These are phyloP conservation scores for Steinernema feltiae DNA, from an alignment of 1,140 invertebrate genomes.

Conservation along the genomic window DNA sequence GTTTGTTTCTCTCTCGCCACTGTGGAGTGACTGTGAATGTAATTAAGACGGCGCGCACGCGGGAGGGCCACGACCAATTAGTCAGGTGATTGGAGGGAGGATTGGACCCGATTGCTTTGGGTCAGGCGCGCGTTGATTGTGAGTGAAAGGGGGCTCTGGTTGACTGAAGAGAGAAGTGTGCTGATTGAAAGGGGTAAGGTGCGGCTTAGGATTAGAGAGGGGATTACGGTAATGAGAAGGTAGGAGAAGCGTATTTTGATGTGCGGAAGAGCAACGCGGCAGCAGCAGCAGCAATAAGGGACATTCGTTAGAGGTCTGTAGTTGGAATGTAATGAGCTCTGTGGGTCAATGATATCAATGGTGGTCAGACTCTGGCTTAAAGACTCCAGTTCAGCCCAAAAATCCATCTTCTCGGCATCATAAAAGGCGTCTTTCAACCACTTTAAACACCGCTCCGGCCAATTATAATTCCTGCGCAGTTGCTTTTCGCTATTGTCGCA, in stretches of 20 bases:
- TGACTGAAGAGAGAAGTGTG: background rate
- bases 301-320: too few relatives aligned
- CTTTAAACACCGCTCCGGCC: too few relatives aligned
- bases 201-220: background rate
- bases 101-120: background rate
- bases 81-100: conserved; percentile 1
- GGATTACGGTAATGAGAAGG: background rate
- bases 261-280: background rate
- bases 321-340: too few relatives aligned
- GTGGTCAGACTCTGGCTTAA: too few relatives aligned
- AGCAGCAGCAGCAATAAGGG: too few relatives aligned
- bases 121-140: background rate
- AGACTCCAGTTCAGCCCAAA: too few relatives aligned
- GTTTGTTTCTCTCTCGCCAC: background rate
- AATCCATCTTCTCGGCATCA: too few relatives aligned
- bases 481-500: too few relatives aligned
- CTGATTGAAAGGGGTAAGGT: background rate
- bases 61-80: conserved; percentile 14
- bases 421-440: too few relatives aligned
- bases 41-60: conserved; percentile 9
- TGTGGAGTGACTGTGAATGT: conserved; percentile 12
- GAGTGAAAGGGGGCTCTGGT: background rate
- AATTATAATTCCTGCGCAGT: too few relatives aligned
- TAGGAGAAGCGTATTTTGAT: background rate
- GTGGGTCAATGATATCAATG: too few relatives aligned